Conservation (phyloP, 2,797 vertebrate species). For the Thunnus albacares region DNA sequence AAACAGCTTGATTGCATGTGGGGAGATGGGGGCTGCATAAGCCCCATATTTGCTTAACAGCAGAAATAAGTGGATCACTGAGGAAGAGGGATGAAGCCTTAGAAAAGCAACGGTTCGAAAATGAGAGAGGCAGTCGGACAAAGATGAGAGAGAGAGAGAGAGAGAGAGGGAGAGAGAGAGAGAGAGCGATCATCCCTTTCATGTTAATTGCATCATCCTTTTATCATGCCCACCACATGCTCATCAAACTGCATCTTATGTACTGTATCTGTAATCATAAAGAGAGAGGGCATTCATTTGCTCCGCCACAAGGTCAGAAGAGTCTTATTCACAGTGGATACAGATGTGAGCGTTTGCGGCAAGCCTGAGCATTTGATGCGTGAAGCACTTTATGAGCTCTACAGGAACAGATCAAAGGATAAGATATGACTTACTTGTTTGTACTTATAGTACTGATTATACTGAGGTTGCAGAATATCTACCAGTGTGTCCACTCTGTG, state of each 20-base stretch:
- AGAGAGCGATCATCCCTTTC: constrained; percentile 57
- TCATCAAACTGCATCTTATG: constrained; percentile 53
- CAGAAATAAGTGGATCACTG: constrained; percentile 64
- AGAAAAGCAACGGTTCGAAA: constrained; percentile 27
- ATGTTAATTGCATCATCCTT: constrained; percentile 70
- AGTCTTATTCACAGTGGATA: constrained; percentile 3
- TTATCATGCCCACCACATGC: constrained; percentile 60
- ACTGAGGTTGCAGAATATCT: not conserved
- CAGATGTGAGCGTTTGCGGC: constrained; percentile 12
- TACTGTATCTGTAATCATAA: constrained; percentile 33
- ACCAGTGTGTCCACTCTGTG: not conserved
- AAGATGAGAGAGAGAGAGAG: not conserved
- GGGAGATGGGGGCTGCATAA: constrained; percentile 57
- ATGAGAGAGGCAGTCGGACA: constrained; percentile 24
- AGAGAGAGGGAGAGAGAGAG: not conserved
- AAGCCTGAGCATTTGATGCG: constrained; percentile 21
- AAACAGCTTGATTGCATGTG: constrained; percentile 78
- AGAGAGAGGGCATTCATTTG: constrained; percentile 17
- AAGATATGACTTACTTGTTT: constrained; percentile 7
- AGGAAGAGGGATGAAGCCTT: constrained; percentile 49
- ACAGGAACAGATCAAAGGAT: constrained; percentile 28
- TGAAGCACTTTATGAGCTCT: not conserved
- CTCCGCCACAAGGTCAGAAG: constrained; percentile 66
- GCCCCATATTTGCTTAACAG: constrained; percentile 67
- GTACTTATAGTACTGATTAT: constrained; percentile 11